Conservation (phyloP, 2,888 invertebrate species). For the Automeris io region DNA sequence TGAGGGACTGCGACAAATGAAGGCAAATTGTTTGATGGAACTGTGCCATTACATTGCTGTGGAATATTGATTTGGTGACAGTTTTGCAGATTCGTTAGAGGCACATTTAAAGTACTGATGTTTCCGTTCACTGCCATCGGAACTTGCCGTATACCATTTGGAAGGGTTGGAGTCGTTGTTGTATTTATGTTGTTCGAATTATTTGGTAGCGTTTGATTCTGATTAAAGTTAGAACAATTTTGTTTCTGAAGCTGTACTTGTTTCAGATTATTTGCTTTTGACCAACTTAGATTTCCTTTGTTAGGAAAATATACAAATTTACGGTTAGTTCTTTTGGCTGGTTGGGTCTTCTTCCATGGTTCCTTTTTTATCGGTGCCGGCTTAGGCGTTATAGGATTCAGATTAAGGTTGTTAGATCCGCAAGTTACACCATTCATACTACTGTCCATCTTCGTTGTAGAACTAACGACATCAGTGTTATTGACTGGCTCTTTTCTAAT, state of each 20-base stretch:
- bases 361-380: constrained; percentile 46
- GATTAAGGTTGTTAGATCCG: constrained; percentile 63
- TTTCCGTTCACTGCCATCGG: constrained; percentile 57
- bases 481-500: constrained; percentile 49
- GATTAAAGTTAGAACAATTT: constrained; percentile 49
- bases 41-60: constrained; percentile 57
- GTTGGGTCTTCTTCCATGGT: constrained; percentile 34
- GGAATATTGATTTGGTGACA: constrained; percentile 64
- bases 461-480: constrained; percentile 57
- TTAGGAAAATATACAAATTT: constrained; percentile 69
- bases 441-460: constrained; percentile 64
- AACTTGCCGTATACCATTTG: constrained; percentile 60
- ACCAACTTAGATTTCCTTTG: constrained; percentile 68
- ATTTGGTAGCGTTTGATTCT: constrained; percentile 30
- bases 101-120: constrained; percentile 55
- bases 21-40: constrained; percentile 54
- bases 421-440: constrained; percentile 68
- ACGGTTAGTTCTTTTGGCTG: constrained; percentile 56
- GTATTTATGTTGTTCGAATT: constrained; percentile 47
- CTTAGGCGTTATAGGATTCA: constrained; percentile 47
- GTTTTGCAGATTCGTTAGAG: constrained; percentile 58
- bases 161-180: constrained; percentile 60
- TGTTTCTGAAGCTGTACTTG: constrained; percentile 64
- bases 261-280: constrained; percentile 67
- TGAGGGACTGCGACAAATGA: constrained; percentile 72